phyloP scores from a whole-genome alignment of 2,113 vertebrate species.

The Daphoenositta chrysoptera region DNA sequence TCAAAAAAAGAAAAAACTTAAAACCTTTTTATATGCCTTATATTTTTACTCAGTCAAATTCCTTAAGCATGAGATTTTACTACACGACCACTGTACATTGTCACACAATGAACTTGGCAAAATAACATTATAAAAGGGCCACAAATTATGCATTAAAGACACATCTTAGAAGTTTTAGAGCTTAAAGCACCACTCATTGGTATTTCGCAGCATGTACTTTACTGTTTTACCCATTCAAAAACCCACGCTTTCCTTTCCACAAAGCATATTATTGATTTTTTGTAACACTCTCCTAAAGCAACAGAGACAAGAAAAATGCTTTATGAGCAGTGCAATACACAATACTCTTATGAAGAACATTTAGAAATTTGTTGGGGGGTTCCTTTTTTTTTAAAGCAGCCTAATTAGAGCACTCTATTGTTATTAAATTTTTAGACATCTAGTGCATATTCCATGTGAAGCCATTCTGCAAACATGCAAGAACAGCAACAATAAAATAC shows the following conservation, averaged over 20 bases:
- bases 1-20: neutral
- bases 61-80: neutral
- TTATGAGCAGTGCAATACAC: neutral
- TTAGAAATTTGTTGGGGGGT: neutral
- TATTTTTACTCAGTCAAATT: neutral
- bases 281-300: neutral
- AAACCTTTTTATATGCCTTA: neutral
- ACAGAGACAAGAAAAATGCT: neutral
- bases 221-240: neutral
- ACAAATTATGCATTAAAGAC: neutral
- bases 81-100: neutral
- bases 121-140: neutral
- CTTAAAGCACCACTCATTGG: neutral
- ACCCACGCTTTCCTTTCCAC: neutral
- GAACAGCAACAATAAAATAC: neutral
- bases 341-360: neutral
- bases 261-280: neutral
- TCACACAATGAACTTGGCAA: neutral
- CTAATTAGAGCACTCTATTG: neutral
- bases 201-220: neutral
- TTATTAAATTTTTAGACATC: neutral
- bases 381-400: neutral
- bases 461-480: neutral
- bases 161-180: neutral
- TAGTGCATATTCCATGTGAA: neutral